Base-by-base conservation (phyloP, 2,888 invertebrate genomes). In the Zhuqinia jingwanae region DNA sequence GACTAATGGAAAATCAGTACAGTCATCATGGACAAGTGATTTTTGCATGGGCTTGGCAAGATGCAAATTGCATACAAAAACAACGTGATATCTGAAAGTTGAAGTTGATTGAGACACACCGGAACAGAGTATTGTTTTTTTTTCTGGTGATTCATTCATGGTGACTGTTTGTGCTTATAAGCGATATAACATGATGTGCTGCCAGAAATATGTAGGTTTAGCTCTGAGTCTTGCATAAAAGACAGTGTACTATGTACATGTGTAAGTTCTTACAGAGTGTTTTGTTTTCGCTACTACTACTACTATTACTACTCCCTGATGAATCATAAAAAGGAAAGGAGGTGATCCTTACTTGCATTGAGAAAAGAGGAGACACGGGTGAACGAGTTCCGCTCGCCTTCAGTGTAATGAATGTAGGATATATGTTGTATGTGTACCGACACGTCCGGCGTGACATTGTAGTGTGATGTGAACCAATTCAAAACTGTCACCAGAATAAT, bases 261-360 rank as follows among this genome's bases (percentile, higher is more conserved):
- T 47, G 47, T 25, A 45, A 30, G 17, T 56, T 75, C 30, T 11
- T 3, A 30, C n/a, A 10, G 56, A 36, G 56, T 75, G 56, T 75
- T 75, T 75, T 75, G 75, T 53, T 75, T 75, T 75, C 47, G 75
- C 75, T 75, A 13, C n/a, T n/a, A n/a, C n/a, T n/a, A n/a, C n/a
- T n/a, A n/a, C 58, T 20, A 22, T 2, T 50, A 50, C 50, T 50
- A 8, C 68, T 70, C 47, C 20, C 22, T 20, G 76, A 76, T 76
- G 76, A 76, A 42, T 76, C 76, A 76, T 76, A 58, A 30, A 70
- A 58, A 58, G 42, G 56, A 58, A 58, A 56, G 42, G 76, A 56
- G 27, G 36, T 36, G 36, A 36, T 36, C 36, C 8, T 36, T 36
- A 36, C 8, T 36, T 36, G 8, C 36, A 42, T 22, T 58, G 36